A percentile compares a stretch with the other conserved stretches of the same genome.
Conservation (phyloP, 2,113 vertebrate species). For the Todiramphus saurophagus region DNA sequence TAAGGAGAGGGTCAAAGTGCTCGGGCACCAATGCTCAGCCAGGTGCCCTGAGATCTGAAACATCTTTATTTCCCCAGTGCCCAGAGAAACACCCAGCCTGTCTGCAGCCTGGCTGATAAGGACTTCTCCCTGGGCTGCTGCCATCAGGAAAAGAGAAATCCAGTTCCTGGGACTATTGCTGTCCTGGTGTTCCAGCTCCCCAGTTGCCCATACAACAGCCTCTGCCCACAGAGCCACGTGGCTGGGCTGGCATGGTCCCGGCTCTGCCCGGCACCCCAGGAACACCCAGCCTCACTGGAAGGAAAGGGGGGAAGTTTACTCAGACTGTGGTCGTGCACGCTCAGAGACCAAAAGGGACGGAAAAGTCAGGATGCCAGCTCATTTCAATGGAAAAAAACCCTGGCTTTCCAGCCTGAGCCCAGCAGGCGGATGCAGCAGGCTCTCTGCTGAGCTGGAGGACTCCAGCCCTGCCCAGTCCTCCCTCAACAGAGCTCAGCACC, state of each 20-base stretch:
- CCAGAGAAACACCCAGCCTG: neutral
- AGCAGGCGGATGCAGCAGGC: neutral
- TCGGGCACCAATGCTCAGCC: neutral
- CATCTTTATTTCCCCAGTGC: neutral
- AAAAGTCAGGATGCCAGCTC: neutral
- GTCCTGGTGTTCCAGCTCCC: neutral
- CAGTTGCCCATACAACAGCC: rapidly evolving
- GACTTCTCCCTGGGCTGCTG: neutral
- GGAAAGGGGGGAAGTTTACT: constrained; percentile 1
- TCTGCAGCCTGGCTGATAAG: neutral
- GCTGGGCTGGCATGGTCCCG: rapidly evolving
- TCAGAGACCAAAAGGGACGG: neutral
- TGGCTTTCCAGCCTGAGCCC: neutral
- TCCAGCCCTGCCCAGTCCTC: neutral
- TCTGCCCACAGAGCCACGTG: rapidly evolving
- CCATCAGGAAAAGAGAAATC: neutral
- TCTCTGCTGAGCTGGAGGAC: neutral
- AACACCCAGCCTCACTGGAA: neutral
- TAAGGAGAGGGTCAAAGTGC: neutral
- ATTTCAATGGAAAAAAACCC: neutral
- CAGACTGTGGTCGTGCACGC: neutral
- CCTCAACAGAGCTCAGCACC: neutral
- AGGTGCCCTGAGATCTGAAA: neutral
- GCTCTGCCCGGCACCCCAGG: neutral
- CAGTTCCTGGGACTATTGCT: neutral